Evolutionary conservation across 2,888 invertebrate species (phyloP).

Genomic region (Callyntrura sp.): DNA sequence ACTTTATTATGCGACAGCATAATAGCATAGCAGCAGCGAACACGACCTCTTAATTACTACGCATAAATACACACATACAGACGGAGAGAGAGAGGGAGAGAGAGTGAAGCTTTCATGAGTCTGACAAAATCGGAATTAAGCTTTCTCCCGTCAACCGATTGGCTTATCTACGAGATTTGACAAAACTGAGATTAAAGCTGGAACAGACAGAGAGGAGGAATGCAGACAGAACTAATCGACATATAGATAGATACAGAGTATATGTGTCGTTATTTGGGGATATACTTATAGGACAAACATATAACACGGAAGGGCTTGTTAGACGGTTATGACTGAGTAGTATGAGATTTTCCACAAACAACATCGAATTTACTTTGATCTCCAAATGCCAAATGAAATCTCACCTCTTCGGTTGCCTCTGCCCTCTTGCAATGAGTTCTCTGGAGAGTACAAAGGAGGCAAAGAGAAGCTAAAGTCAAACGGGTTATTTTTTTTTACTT

Average conservation of each 20-base stretch:
- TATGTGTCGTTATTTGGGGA: too few species aligned
- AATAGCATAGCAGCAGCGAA: background rate
- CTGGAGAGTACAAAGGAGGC: background rate
- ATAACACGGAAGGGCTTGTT: background rate
- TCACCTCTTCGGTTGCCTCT: slow-evolving; percentile 61
- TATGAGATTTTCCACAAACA: slow-evolving; percentile 78
- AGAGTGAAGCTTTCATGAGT: background rate
- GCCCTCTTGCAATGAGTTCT: background rate
- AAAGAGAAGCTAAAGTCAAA: slow-evolving; percentile 43
- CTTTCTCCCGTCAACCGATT: slow-evolving; percentile 9
- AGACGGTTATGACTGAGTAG: slow-evolving; percentile 23
- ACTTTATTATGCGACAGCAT: background rate
- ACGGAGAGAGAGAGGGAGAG: background rate
- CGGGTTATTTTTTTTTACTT: slow-evolving; percentile 4
- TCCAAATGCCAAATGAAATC: slow-evolving; percentile 76
- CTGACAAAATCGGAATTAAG: slow-evolving; percentile 23
- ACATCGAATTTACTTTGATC: slow-evolving; percentile 75
- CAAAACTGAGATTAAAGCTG: slow-evolving; percentile 42
- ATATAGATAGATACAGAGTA: background rate
- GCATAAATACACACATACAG: slow-evolving; percentile 11
- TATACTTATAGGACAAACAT: background rate
- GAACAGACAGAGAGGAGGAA: background rate
- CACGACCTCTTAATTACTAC: background rate
- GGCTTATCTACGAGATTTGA: slow-evolving; percentile 26
- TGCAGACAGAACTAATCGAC: background rate